Percentiles rank a stretch among this genome's conserved stretches.
Conservation (phyloP, 2,888 invertebrate species). For the Lypha dubia region DNA sequence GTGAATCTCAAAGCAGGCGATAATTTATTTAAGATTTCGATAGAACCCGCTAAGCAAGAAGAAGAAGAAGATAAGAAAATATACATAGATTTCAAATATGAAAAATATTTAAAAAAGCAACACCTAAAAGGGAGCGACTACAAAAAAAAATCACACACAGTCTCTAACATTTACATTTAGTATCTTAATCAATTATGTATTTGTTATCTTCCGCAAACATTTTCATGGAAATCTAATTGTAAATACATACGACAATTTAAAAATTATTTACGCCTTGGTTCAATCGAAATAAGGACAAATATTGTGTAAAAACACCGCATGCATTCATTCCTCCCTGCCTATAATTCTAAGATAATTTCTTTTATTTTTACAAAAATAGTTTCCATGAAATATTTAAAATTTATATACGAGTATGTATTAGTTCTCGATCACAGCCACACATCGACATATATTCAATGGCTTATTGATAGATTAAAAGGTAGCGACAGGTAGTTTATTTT, state of each 20-base stretch:
- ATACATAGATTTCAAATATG: background rate
- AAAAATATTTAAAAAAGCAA: constrained; percentile 51
- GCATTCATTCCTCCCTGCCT: background rate
- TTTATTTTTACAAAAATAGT: background rate
- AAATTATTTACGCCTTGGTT: constrained; percentile 59
- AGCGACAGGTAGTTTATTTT: constrained; percentile 30
- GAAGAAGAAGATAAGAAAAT: constrained; percentile 31
- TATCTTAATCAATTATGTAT: constrained; percentile 20
- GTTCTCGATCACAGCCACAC: constrained; percentile 20
- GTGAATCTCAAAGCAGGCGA: background rate
- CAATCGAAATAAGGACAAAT: constrained; percentile 23
- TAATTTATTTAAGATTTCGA: constrained; percentile 39
- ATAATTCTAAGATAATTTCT: background rate
- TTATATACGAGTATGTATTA: background rate
- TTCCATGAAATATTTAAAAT: constrained; percentile 11
- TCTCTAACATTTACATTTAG: background rate
- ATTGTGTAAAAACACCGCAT: background rate
- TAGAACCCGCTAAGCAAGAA: constrained; percentile 6
- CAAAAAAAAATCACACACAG: constrained; percentile 12
- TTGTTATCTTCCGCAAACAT: constrained; percentile 32
- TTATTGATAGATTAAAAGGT: constrained; percentile 12
- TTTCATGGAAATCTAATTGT: constrained; percentile 19
- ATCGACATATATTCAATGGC: background rate
- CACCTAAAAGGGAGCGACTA: constrained; percentile 18
- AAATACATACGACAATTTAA: constrained; percentile 35